Base-by-base conservation (phyloP, 1,140 invertebrate genomes). In the Cryptotermes secundus region DNA sequence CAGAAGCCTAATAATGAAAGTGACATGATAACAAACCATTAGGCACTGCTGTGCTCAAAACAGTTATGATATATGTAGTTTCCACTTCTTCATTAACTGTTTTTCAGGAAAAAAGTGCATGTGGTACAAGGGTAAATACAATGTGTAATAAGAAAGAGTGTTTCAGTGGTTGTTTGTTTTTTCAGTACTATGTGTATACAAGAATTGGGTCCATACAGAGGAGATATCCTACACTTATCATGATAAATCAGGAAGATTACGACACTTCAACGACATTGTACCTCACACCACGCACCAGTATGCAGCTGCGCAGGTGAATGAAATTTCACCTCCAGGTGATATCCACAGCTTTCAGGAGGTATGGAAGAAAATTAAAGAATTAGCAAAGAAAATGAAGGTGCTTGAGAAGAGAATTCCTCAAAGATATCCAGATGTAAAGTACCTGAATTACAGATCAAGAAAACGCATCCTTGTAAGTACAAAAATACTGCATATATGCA, bases 381-480 rank as follows among this genome's bases (percentile, higher is more conserved):
- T 97, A 79, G 95, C 96, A 89, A 92, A 92, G 34, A 95, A 95
- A 90, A 88, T 97, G 1, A 90, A 92, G 45, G 90, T 92, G 35
- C 89, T 97, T 79, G 96, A 96, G 88, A 91, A 92, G 36, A 91
- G 93, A 87, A 91, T 95, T 79, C 94, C 95, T 9, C 97, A 97
- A 87, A 95, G 94, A 86, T 98, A 96, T 91, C 96, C 96, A n/a
- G 94, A 96, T 87, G 96, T 98, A 0, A 96, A 95, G 88, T 97
- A 96, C 89, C 89, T 97, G 19, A 97, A 96, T 87, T 98, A 98
- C 89, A 95, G 96, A 88, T 94, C 96, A 87, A 92, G 97, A 85
- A 98, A 97, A 89, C 92, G 97, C 85, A 98, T 99, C 87, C 90
- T 99, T 89, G 96, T 97, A 91, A 91, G 91, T 89, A 72, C 84